These are phyloP conservation scores for Drosophila yakuba DNA, from an alignment of 1,140 invertebrate species.

Conservation along the genomic window DNA sequence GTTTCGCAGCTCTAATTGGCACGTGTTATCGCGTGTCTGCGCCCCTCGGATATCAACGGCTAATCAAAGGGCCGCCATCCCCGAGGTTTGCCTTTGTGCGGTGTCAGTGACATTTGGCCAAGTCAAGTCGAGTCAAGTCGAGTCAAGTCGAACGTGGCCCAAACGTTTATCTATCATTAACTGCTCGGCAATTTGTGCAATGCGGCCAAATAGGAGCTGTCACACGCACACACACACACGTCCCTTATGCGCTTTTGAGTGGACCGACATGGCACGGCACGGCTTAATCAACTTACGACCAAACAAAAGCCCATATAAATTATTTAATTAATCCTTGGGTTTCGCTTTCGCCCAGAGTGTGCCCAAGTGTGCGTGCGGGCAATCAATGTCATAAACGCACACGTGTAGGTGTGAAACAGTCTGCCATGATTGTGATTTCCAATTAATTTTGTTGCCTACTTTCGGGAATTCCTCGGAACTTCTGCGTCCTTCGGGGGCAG, in stretches of 20 bases:
- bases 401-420: constrained; percentile 64
- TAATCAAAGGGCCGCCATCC: constrained; percentile 27
- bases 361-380: constrained; percentile 61
- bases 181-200: constrained; percentile 64
- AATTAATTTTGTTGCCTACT: constrained; percentile 64
- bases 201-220: constrained; percentile 19
- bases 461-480: constrained; percentile 33
- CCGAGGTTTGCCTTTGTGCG: constrained; percentile 14
- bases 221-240: constrained; percentile 20
- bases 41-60: constrained; percentile 24
- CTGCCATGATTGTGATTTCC: constrained; percentile 69
- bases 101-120: constrained; percentile 40
- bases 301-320: constrained; percentile 81
- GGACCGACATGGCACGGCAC: constrained; percentile 51
- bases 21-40: constrained; percentile 52
- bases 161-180: constrained; percentile 76
- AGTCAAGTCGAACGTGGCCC: constrained; percentile 27
- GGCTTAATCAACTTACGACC: constrained; percentile 76
- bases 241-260: constrained; percentile 44
- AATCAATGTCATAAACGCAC: constrained; percentile 79
- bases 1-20: constrained; percentile 60
- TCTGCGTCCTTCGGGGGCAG: neutral
- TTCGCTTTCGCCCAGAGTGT: constrained; percentile 37
- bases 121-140: neutral
- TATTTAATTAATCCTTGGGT: constrained; percentile 81